Percentiles rank a stretch among this genome's conserved stretches.
Conservation (phyloP, 2,797 vertebrate species). For the Enteromius argenteus region DNA sequence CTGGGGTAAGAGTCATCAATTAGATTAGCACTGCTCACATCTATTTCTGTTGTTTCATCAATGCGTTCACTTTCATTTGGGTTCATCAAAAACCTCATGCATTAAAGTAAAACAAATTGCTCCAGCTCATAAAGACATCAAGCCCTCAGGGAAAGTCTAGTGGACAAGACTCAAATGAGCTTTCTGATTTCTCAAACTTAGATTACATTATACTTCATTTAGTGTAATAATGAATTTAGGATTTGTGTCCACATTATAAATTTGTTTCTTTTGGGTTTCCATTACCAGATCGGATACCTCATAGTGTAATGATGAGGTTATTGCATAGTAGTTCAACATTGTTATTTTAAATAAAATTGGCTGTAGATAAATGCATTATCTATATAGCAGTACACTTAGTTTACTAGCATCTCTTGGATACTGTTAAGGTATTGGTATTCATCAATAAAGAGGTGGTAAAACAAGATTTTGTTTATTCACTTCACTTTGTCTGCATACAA, state of each 20-base stretch:
- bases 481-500: not conserved
- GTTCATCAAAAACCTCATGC: not conserved
- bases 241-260: not conserved
- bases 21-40: conserved; percentile 18
- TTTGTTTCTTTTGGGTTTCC: not conserved
- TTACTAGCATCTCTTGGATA: not conserved
- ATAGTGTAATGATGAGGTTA: not conserved
- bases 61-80: not conserved
- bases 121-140: conserved; percentile 22
- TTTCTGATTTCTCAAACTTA: not conserved
- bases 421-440: not conserved
- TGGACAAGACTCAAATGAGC: conserved; percentile 12
- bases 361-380: not conserved
- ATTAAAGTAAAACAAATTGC: conserved; percentile 13
- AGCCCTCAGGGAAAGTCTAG: not conserved
- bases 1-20: not conserved
- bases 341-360: not conserved
- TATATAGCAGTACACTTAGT: not conserved
- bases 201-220: not conserved
- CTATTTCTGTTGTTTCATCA: conserved; percentile 4
- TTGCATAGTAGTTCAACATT: not conserved
- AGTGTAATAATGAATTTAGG: not conserved
- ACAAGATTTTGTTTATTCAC: not conserved
- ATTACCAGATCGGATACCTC: not conserved
- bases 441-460: not conserved